A percentile compares a stretch with the other conserved stretches of the same genome.
phyloP scores from a whole-genome alignment of 2,113 vertebrate genomes.

The Limnothrissa miodon region DNA sequence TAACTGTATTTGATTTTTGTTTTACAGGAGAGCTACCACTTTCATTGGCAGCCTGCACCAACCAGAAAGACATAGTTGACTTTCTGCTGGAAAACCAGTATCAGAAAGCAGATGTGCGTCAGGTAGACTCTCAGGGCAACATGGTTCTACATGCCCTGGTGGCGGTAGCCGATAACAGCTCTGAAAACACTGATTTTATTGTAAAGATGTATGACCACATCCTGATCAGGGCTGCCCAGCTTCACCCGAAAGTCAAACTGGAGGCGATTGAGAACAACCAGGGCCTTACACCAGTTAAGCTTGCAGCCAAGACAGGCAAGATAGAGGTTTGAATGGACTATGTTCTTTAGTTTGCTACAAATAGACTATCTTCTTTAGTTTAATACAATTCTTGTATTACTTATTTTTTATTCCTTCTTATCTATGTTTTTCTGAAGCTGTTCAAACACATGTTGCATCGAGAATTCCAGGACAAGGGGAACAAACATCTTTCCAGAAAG shows the following conservation, averaged over 20 bases:
- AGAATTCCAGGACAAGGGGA: conserved; percentile 81
- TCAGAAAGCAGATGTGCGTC: conserved; percentile 66
- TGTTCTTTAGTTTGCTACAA: neutral
- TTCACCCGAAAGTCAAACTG: conserved; percentile 78
- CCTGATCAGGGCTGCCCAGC: conserved; percentile 74
- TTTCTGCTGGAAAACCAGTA: conserved; percentile 84
- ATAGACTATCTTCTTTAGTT: neutral
- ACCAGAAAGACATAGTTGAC: conserved; percentile 87
- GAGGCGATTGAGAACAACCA: conserved; percentile 83
- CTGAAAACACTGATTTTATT: conserved; percentile 87
- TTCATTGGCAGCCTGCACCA: conserved; percentile 92
- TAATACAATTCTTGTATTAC: neutral
- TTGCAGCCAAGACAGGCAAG: conserved; percentile 90
- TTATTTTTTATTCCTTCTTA: neutral
- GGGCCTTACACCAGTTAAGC: conserved; percentile 82
- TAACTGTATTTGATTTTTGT: neutral
- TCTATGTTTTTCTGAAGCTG: conserved; percentile 66
- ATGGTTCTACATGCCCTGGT: conserved; percentile 88
- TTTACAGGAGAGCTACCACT: conserved; percentile 87
- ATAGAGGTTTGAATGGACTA: conserved; percentile 72
- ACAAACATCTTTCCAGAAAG: conserved; percentile 90
- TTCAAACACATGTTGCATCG: conserved; percentile 89
- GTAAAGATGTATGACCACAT: conserved; percentile 88
- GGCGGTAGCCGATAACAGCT: conserved; percentile 83
- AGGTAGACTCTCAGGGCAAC: conserved; percentile 85